Conservation (phyloP, 2,113 vertebrate genomes). For the Phrynocephalus versicolor region DNA sequence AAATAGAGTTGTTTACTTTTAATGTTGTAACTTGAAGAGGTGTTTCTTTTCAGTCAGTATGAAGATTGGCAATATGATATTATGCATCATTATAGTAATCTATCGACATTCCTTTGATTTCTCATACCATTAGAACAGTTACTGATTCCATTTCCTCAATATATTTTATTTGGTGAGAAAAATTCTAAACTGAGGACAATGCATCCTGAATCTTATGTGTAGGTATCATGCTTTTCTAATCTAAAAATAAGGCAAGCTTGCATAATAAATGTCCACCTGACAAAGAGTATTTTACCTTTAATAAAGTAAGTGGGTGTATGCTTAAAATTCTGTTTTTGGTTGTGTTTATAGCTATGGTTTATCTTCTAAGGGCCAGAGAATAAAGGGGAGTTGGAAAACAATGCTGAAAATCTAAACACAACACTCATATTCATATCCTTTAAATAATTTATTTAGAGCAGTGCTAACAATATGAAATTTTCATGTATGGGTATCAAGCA, state of each 20-base stretch:
- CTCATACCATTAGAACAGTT: neutral
- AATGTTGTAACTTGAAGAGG: neutral
- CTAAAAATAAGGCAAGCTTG: constrained; percentile 46
- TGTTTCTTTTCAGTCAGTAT: neutral
- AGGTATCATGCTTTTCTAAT: constrained; percentile 17
- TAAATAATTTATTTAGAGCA: constrained; percentile 80
- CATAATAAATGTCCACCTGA: constrained; percentile 22
- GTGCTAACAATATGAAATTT: constrained; percentile 80
- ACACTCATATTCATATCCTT: constrained; percentile 68
- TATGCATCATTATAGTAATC: constrained; percentile 38
- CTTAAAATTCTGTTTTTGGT: constrained; percentile 45
- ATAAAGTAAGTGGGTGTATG: neutral
- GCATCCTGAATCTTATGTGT: constrained; percentile 37
- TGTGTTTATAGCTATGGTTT: constrained; percentile 43
- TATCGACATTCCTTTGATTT: constrained; percentile 38
- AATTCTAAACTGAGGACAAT: constrained; percentile 53
- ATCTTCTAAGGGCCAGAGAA: constrained; percentile 55
- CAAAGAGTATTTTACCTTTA: constrained; percentile 56
- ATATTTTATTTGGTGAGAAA: constrained; percentile 45
- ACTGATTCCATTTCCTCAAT: constrained; percentile 41
- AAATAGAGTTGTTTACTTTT: neutral
- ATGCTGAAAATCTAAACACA: constrained; percentile 66
- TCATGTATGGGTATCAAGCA: constrained; percentile 73
- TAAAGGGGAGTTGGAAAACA: constrained; percentile 60
- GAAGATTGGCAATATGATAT: constrained; percentile 12